Conservation (phyloP, 2,888 invertebrate genomes). For the Oscheius onirici region DNA sequence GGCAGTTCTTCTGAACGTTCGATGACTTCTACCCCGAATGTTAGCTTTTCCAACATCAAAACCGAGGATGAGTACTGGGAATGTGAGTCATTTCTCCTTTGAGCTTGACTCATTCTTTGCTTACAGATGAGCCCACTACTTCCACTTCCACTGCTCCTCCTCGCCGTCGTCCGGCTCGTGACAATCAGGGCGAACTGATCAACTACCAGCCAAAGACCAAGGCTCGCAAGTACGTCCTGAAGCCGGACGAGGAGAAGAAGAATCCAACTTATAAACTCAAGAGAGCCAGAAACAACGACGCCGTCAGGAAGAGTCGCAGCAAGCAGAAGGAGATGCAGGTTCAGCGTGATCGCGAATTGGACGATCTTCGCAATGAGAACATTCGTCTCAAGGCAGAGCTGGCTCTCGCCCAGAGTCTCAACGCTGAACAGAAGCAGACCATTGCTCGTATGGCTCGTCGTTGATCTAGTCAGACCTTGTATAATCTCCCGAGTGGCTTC, state of each 20-base stretch:
- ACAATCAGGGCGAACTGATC: slow-evolving; percentile 11
- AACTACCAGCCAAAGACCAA: slow-evolving; percentile 40
- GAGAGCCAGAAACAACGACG: slow-evolving; percentile 55
- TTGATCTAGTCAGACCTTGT: background rate
- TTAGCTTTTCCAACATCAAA: slow-evolving; percentile 2
- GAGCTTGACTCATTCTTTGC: background rate
- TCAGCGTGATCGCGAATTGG: slow-evolving; percentile 38
- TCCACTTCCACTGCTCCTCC: slow-evolving; percentile 12
- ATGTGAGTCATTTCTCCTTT: background rate
- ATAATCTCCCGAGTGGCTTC: no score
- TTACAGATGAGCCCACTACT: slow-evolving; percentile 27
- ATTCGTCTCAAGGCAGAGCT: slow-evolving; percentile 12
- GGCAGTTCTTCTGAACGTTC: slow-evolving; percentile 28
- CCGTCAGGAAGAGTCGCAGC: slow-evolving; percentile 50
- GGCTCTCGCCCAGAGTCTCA: background rate
- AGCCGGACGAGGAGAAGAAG: slow-evolving; percentile 45
- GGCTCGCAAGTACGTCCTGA: slow-evolving; percentile 46
- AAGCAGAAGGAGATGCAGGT: slow-evolving; percentile 46
- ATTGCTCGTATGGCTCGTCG: slow-evolving; percentile 24
- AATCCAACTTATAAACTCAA: slow-evolving; percentile 50
- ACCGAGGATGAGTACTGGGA: slow-evolving; percentile 16
- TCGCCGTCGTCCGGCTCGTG: slow-evolving; percentile 4
- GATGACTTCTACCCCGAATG: slow-evolving; percentile 10
- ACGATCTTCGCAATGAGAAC: slow-evolving; percentile 12
- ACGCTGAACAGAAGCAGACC: slow-evolving; percentile 23